Evolutionary conservation across 2,888 invertebrate species (phyloP).

Genomic region (Polyommatus iphigenia): DNA sequence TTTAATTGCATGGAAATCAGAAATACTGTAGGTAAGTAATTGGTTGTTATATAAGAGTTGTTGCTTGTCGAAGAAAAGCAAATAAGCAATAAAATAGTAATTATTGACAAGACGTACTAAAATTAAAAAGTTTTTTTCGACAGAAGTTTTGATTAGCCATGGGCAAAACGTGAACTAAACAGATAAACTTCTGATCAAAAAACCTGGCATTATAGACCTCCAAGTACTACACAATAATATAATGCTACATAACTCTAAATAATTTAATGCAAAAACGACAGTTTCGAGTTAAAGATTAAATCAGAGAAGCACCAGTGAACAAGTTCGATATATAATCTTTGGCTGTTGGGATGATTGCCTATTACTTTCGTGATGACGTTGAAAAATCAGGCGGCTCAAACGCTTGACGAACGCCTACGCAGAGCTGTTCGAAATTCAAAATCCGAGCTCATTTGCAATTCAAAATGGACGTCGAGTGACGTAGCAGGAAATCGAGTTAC

Average conservation of each 20-base stretch:
- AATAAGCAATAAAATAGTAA: not conserved
- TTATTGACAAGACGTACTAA: no score
- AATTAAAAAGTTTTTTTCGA: no score
- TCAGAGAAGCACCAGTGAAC: not conserved
- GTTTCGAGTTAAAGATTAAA: not conserved
- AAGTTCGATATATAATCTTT: not conserved
- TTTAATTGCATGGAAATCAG: not conserved
- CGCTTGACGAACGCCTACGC: slow-evolving; percentile 55
- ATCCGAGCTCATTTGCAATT: slow-evolving; percentile 67
- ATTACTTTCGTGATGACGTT: slow-evolving; percentile 36
- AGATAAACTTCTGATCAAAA: no score
- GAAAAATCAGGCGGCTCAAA: slow-evolving; percentile 47
- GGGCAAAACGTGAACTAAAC: no score
- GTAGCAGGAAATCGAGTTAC: slow-evolving; percentile 66
- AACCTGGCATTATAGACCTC: no score
- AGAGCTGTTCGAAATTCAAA: slow-evolving; percentile 64
- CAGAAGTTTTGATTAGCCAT: no score
- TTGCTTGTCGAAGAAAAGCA: not conserved
- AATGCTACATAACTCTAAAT: not conserved
- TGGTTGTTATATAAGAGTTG: not conserved
- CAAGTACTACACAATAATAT: not conserved
- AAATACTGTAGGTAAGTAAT: not conserved
- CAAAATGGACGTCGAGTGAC: slow-evolving; percentile 60
- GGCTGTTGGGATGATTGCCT: slow-evolving; percentile 27
- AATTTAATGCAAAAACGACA: not conserved